Evolutionary conservation across 2,797 vertebrate species (phyloP).

Genomic region (Melanotaenia boesemani): DNA sequence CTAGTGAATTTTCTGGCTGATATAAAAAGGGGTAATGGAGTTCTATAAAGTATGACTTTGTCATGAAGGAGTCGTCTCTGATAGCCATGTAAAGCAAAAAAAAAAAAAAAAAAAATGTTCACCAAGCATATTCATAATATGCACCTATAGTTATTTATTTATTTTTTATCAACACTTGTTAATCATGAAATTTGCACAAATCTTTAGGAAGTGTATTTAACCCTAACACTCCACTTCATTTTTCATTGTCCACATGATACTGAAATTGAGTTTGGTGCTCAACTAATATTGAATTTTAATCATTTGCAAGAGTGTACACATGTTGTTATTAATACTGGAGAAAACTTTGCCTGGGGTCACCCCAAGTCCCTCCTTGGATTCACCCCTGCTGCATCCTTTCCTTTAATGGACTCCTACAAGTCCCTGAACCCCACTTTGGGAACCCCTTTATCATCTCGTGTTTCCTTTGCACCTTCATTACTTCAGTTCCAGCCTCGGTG

Average conservation of each 20-base stretch:
- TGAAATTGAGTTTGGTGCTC: background rate
- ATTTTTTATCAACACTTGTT: background rate
- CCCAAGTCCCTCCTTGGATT: background rate
- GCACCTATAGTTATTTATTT: background rate
- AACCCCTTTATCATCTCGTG: conserved; percentile 35
- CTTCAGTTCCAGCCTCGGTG: conserved; percentile 40
- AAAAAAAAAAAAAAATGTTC: background rate
- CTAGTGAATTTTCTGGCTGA: background rate
- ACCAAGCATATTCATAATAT: background rate
- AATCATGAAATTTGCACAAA: background rate
- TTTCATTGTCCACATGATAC: background rate
- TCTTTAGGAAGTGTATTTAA: no score
- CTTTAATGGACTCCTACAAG: conserved; percentile 14
- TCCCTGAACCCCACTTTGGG: conserved; percentile 47
- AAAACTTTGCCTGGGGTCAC: background rate
- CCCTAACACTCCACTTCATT: background rate
- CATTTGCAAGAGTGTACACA: background rate
- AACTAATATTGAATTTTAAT: background rate
- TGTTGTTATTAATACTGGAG: background rate
- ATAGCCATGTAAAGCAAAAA: background rate
- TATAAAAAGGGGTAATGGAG: background rate
- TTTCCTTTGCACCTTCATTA: conserved; percentile 39
- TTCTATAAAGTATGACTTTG: no score
- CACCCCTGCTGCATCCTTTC: conserved; percentile 7
- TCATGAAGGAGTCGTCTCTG: no score